Conservation (phyloP, 2,113 vertebrate genomes). For the Haemorhous mexicanus region DNA sequence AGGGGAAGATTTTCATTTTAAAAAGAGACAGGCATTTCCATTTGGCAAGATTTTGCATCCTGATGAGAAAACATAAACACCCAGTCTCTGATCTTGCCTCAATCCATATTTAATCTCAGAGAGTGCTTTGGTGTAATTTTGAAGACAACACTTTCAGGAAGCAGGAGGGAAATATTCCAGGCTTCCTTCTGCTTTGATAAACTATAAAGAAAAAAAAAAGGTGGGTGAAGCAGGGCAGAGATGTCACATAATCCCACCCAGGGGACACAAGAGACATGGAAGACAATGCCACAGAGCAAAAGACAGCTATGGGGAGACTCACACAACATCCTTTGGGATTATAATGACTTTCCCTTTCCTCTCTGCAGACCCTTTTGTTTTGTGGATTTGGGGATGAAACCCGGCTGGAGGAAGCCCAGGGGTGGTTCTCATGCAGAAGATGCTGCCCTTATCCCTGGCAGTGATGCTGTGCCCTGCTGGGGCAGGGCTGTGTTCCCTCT, state of each 20-base stretch:
- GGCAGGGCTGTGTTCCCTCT: not conserved
- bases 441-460: not conserved
- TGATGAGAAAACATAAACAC: slow-evolving; percentile 16
- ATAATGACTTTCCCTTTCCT: not conserved
- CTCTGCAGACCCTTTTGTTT: not conserved
- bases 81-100: not conserved
- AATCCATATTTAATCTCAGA: slow-evolving; percentile 16
- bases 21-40: not conserved
- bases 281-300: not conserved
- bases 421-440: not conserved
- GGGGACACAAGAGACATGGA: not conserved
- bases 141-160: not conserved
- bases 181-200: not conserved
- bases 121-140: not conserved
- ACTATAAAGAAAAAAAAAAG: not conserved
- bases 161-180: not conserved
- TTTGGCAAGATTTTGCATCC: slow-evolving; percentile 11
- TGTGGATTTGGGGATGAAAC: not conserved
- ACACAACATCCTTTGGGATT: not conserved
- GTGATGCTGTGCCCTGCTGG: not conserved
- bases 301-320: not conserved
- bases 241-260: not conserved
- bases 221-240: not conserved
- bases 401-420: not conserved
- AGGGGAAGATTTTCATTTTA: not conserved